phyloP scores from a whole-genome alignment of 2,113 vertebrate species.

The Sitta europaea region DNA sequence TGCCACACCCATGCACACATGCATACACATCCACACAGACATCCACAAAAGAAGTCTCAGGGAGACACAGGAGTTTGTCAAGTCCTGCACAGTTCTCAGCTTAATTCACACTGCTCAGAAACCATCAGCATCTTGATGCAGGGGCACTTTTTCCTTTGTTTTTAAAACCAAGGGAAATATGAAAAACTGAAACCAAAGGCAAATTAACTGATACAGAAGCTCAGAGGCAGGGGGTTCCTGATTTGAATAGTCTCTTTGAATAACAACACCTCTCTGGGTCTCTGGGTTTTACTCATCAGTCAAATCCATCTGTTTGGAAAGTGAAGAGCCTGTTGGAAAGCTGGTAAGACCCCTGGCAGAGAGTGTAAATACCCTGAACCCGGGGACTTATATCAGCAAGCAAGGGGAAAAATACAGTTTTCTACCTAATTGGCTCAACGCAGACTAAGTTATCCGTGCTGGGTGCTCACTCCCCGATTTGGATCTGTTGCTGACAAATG shows the following conservation, averaged over 20 bases:
- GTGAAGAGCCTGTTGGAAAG: neutral
- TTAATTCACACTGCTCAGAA: neutral
- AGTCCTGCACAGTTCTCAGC: neutral
- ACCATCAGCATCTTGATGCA: neutral
- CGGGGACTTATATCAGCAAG: neutral
- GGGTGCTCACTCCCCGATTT: neutral
- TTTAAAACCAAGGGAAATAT: neutral
- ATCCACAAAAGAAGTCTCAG: neutral
- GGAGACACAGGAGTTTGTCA: neutral
- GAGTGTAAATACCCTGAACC: neutral
- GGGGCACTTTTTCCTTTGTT: neutral
- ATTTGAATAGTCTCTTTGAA: conserved; percentile 8
- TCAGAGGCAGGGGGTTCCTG: neutral
- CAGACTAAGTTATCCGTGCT: neutral
- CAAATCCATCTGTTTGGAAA: conserved; percentile 32
- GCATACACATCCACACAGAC: accelerated
- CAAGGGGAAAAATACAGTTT: neutral
- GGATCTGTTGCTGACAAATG: neutral
- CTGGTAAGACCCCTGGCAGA: neutral
- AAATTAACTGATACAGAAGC: neutral
- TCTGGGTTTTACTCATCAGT: conserved; percentile 4
- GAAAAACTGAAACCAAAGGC: neutral
- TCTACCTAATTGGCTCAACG: neutral
- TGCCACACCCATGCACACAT: neutral
- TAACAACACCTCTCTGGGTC: neutral